phyloP scores from a whole-genome alignment of 2,797 vertebrate genomes.

The Sylvilagus floridanus region DNA sequence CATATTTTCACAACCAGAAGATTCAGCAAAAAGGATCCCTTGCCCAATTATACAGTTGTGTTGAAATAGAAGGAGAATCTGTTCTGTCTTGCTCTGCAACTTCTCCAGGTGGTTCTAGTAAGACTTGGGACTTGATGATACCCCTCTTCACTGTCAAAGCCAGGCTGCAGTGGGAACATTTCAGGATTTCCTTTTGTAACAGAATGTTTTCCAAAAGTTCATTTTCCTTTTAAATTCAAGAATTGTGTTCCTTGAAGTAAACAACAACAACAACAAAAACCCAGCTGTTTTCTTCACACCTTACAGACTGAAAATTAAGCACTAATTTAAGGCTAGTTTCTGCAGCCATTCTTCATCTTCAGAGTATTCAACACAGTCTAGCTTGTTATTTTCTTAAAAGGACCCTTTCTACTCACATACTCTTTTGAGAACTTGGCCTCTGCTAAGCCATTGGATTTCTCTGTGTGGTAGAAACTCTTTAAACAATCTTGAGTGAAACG shows the following conservation, averaged over 20 bases:
- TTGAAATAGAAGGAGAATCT: slow-evolving; percentile 52
- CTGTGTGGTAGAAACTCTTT: slow-evolving; percentile 19
- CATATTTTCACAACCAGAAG: neutral
- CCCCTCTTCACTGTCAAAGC: neutral
- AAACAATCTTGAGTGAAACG: slow-evolving; percentile 29
- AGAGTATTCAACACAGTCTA: neutral
- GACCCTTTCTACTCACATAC: neutral
- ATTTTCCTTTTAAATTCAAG: slow-evolving; percentile 54
- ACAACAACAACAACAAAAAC: neutral
- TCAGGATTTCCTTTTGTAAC: slow-evolving; percentile 21
- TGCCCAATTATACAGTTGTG: neutral
- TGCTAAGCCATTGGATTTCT: slow-evolving; percentile 37
- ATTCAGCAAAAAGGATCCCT: neutral
- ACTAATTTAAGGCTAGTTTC: neutral
- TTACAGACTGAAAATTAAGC: neutral
- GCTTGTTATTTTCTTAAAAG: slow-evolving; percentile 4
- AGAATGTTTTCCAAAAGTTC: slow-evolving; percentile 29
- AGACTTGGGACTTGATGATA: neutral
- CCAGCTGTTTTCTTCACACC: slow-evolving; percentile 7
- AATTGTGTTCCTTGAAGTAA: slow-evolving; percentile 38
- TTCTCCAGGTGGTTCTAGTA: neutral
- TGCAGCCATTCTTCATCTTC: slow-evolving; percentile 28
- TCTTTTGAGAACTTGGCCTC: slow-evolving; percentile 23
- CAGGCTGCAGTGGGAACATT: neutral
- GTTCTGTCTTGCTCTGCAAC: neutral